Percentiles rank a stretch among this genome's conserved stretches.
phyloP scores from a whole-genome alignment of 2,113 vertebrate species.

The Menidia beryllina region DNA sequence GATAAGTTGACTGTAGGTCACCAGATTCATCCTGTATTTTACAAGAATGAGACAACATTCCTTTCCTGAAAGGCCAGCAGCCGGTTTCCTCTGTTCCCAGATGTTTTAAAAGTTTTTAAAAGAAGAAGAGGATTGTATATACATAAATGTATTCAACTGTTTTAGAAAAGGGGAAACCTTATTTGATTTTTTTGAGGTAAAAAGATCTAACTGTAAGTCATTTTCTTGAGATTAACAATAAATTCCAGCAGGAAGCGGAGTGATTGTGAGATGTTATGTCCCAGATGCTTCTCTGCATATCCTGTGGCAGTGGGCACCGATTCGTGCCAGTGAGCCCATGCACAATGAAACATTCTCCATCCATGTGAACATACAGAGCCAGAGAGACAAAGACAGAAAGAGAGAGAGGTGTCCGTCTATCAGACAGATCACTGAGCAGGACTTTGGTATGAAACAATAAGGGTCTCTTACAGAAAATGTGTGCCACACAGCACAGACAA shows the following conservation, averaged over 20 bases:
- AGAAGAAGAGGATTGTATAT: too few relatives aligned
- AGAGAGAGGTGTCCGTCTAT: slow-evolving; percentile 45
- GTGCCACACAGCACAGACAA: slow-evolving; percentile 64
- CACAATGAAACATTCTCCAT: slow-evolving; percentile 63
- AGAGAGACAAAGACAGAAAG: slow-evolving; percentile 40
- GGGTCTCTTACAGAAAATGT: slow-evolving; percentile 47
- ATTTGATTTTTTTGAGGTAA: too few relatives aligned
- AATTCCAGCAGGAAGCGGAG: slow-evolving; percentile 35
- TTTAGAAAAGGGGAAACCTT: too few relatives aligned
- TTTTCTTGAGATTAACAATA: background rate
- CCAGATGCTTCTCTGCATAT: slow-evolving; percentile 28
- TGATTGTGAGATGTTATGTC: slow-evolving; percentile 15
- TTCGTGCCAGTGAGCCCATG: slow-evolving; percentile 44
- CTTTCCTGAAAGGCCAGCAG: too few relatives aligned
- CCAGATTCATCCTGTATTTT: too few relatives aligned
- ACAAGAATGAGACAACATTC: too few relatives aligned
- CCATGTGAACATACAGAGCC: slow-evolving; percentile 44
- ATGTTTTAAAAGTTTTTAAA: too few relatives aligned
- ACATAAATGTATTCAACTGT: too few relatives aligned
- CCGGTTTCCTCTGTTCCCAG: too few relatives aligned
- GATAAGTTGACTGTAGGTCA: too few relatives aligned
- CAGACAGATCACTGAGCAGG: slow-evolving; percentile 38
- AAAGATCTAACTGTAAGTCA: too few relatives aligned
- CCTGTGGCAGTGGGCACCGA: slow-evolving; percentile 41
- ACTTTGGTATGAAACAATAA: slow-evolving; percentile 57